These are phyloP conservation scores for Drepana falcataria DNA, from an alignment of 2,888 invertebrate genomes.

Conservation along the genomic window DNA sequence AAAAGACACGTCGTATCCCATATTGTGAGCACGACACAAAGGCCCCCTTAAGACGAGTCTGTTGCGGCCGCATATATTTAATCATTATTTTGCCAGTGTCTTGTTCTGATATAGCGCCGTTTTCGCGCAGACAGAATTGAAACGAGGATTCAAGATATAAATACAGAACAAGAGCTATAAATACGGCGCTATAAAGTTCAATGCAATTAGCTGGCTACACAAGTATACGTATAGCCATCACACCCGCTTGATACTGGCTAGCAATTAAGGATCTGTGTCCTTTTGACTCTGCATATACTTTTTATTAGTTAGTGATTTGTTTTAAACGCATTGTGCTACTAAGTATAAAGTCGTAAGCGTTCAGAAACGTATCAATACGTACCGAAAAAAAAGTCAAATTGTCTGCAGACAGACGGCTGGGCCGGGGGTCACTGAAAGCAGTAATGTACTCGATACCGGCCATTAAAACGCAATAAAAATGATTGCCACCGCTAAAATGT, in stretches of 20 bases:
- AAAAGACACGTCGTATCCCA: not conserved
- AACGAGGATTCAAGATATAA: not conserved
- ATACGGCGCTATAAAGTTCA: not conserved
- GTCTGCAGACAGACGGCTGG: not conserved
- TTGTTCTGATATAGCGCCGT: not conserved
- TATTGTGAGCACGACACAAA: too few species aligned
- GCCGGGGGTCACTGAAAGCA: slow-evolving; percentile 7
- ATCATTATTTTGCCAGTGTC: not conserved
- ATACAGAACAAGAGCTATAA: not conserved
- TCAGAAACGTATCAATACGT: too few species aligned
- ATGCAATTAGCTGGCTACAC: not conserved
- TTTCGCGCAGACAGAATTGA: not conserved
- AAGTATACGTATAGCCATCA: not conserved
- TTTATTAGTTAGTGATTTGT: not conserved
- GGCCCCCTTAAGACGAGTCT: too few species aligned
- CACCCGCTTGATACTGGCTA: not conserved
- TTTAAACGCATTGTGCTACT: too few species aligned
- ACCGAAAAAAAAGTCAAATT: not conserved
- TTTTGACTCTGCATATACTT: not conserved
- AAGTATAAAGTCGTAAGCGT: too few species aligned
- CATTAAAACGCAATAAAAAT: slow-evolving; percentile 45
- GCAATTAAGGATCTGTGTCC: not conserved
- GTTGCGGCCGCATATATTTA: not conserved
- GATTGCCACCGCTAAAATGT: slow-evolving; percentile 30
- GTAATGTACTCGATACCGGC: slow-evolving; percentile 27